These are phyloP conservation scores for Campodea augens DNA, from an alignment of 1,140 invertebrate genomes.

Conservation along the genomic window DNA sequence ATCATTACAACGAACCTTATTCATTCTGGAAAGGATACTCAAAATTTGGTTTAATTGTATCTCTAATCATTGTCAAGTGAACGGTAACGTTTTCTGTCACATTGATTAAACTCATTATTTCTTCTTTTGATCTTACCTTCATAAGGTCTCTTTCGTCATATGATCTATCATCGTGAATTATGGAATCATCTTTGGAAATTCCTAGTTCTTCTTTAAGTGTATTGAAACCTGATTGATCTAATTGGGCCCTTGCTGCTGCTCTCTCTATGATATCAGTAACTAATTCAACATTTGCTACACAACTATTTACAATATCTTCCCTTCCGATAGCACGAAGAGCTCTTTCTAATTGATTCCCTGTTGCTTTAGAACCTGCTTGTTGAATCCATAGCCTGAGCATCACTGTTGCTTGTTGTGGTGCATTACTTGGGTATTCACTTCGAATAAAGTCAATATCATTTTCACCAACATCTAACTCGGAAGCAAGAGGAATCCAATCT, in stretches of 20 bases:
- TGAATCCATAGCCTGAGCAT: slow-evolving; percentile 81
- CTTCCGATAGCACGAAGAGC: slow-evolving; percentile 71
- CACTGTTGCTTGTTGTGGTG: slow-evolving; percentile 72
- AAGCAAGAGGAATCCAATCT: slow-evolving; percentile 79
- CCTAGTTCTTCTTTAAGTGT: slow-evolving; percentile 48
- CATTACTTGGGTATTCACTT: slow-evolving; percentile 60
- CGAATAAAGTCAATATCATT: slow-evolving; percentile 74
- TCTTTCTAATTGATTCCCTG: slow-evolving; percentile 69
- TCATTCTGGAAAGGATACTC: no score
- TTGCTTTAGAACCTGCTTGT: slow-evolving; percentile 27
- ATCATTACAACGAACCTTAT: no score
- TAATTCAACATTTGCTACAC: slow-evolving; percentile 59
- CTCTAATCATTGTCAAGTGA: no score
- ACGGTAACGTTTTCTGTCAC: no score
- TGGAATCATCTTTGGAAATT: slow-evolving; percentile 38
- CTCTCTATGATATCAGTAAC: slow-evolving; percentile 52
- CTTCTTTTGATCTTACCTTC: no score
- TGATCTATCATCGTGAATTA: slow-evolving; percentile 29
- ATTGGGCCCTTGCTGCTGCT: slow-evolving; percentile 48
- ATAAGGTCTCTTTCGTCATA: slow-evolving; percentile 49
- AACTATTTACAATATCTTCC: slow-evolving; percentile 80
- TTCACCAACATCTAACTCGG: slow-evolving; percentile 63
- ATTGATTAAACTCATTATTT: no score
- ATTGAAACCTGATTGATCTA: slow-evolving; percentile 59
- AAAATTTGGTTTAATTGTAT: no score